Percentiles rank a stretch among this genome's conserved stretches.
Evolutionary conservation across 2,888 invertebrate genomes (phyloP).

Genomic region (Urechis unicinctus): DNA sequence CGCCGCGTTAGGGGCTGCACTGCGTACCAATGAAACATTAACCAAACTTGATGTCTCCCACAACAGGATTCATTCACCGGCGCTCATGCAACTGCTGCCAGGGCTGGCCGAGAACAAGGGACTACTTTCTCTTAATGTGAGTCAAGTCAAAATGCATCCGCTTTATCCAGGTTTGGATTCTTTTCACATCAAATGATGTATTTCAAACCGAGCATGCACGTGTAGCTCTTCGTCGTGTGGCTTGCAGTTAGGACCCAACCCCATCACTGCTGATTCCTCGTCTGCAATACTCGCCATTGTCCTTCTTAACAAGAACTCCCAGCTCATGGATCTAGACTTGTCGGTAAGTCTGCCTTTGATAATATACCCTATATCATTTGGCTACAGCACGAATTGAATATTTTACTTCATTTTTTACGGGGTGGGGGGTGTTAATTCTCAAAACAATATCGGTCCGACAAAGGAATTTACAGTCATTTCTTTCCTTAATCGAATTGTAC

Average conservation of each 20-base stretch:
- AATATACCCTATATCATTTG: no score
- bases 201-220: no score
- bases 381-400: not conserved
- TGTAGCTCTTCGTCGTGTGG: no score
- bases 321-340: conserved; percentile 32
- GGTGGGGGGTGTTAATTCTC: not conserved
- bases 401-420: not conserved
- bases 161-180: no score
- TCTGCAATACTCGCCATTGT: conserved; percentile 29
- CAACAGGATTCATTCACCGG: conserved; percentile 37
- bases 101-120: conserved; percentile 33
- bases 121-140: conserved; percentile 28
- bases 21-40: conserved; percentile 28
- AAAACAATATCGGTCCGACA: no score
- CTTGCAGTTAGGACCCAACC: conserved; percentile 35
- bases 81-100: conserved; percentile 32
- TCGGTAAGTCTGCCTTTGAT: conserved; percentile 28
- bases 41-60: conserved; percentile 30
- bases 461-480: no score
- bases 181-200: no score
- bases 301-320: conserved; percentile 22
- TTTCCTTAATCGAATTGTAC: no score
- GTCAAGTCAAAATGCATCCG: no score
- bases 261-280: conserved; percentile 35
- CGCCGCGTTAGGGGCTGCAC: conserved; percentile 29